A percentile compares a stretch with the other conserved stretches of the same genome.
Evolutionary conservation across 1,140 invertebrate species (phyloP).

Genomic region (Aphaenogaster ashmeadi): DNA sequence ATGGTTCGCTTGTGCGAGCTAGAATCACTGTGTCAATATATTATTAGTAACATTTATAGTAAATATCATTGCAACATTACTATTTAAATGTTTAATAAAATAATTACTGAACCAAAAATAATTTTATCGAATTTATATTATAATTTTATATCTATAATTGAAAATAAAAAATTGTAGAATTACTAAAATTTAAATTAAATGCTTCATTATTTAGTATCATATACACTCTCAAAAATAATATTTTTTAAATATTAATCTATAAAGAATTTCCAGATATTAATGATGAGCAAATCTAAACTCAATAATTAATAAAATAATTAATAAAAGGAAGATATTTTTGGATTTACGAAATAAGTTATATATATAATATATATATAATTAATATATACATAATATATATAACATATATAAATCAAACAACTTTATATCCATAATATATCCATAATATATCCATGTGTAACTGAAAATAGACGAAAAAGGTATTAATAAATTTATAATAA

Average conservation of each 20-base stretch:
- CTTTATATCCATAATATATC: background rate
- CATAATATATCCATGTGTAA: background rate
- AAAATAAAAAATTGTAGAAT: too few species aligned
- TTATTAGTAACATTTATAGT: background rate
- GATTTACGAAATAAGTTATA: background rate
- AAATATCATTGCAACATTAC: background rate
- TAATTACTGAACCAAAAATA: background rate
- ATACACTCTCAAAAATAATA: too few species aligned
- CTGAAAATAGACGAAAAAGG: background rate
- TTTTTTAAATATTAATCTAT: too few species aligned
- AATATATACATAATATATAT: background rate
- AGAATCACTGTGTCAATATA: background rate
- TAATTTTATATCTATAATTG: background rate
- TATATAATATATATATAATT: background rate
- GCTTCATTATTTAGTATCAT: too few species aligned
- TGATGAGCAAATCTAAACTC: too few species aligned
- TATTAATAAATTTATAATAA: background rate
- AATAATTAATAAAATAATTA: too few species aligned
- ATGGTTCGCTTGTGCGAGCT: background rate
- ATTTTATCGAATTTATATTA: background rate
- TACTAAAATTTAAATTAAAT: background rate
- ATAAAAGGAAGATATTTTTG: too few species aligned
- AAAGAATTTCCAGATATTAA: too few species aligned
- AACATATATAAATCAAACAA: background rate
- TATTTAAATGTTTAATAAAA: background rate